Evolutionary conservation across 2,888 invertebrate species (phyloP), one percentile per base, ranked within the genome.

Genomic region (Hyalella azteca): DNA sequence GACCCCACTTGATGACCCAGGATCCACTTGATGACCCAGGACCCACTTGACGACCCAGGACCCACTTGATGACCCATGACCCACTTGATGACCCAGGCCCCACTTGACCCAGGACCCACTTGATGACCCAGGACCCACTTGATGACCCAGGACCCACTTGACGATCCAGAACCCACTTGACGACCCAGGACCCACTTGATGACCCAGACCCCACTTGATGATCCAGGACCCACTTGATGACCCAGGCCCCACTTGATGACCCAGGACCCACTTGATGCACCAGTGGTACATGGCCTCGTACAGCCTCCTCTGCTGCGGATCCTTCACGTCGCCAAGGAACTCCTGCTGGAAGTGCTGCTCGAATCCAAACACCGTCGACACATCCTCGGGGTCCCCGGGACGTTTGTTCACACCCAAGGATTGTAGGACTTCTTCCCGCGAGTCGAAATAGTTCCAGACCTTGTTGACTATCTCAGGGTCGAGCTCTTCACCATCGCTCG

Each of bases 301-400:
- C n/a, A 15, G 32, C 19, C 7, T 2, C 15, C 40, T 15, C 59
- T 22, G 19, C 60, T n/a, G 39, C 40, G 49, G 36, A 26, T 29
- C 22, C 0, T 22, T 29, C 29, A 48, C 36, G 29, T 13, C 48
- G 48, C 15, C 9, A n/a, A 36, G 59, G 40, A 49, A 15, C 36
- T n/a, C 60, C 0, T 22, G 32, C 26, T 41, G 36, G 54, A 78
- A 59, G 59, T 59, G 41, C 60, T 78, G 40, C 40, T 78, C 60
- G 22, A 60, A 54, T 5, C 41, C 66, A 36, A 66, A 36, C 36
- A 36, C 66, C 3, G 66, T 36, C 7, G 22, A 5, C 11, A 66
- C 66, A 36, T 36, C 36, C 3, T 32, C 36, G 13, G 0, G 66
- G 2, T 9, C 13, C 15, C 11, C 15, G 54, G 54, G 9, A n/a